phyloP scores from a whole-genome alignment of 1,140 invertebrate genomes.

The Littorina saxatilis region DNA sequence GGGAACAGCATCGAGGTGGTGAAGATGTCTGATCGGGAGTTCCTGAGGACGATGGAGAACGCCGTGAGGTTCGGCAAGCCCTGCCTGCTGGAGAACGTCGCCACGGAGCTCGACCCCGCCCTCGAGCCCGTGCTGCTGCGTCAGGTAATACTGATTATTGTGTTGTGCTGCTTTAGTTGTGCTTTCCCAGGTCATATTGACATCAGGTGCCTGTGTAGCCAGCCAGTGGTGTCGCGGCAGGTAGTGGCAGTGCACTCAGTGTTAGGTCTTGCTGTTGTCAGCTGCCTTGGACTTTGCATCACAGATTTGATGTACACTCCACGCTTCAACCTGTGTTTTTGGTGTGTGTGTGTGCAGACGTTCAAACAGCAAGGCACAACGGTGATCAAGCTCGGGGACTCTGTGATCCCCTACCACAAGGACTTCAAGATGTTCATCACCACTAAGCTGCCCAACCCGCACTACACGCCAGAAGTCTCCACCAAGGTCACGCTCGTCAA shows the following conservation, averaged over 20 bases:
- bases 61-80: slow-evolving; percentile 76
- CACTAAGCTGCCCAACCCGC: slow-evolving; percentile 92
- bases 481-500: slow-evolving; percentile 94
- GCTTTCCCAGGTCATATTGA: too few species aligned
- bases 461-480: slow-evolving; percentile 92
- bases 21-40: slow-evolving; percentile 78
- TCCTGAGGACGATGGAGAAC: slow-evolving; percentile 78
- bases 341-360: slow-evolving; percentile 56
- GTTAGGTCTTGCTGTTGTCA: too few species aligned
- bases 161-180: too few species aligned
- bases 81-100: slow-evolving; percentile 76
- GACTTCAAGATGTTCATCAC: slow-evolving; percentile 92
- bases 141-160: too few species aligned
- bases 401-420: slow-evolving; percentile 88
- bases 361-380: slow-evolving; percentile 82
- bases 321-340: too few species aligned
- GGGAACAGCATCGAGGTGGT: slow-evolving; percentile 86
- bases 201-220: too few species aligned
- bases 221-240: too few species aligned
- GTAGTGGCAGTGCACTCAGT: too few species aligned
- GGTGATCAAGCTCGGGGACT: slow-evolving; percentile 87
- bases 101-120: slow-evolving; percentile 75
- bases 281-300: too few species aligned
- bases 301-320: too few species aligned
- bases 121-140: slow-evolving; percentile 76